Conservation (phyloP, 2,888 invertebrate species). For the Lumbricus terrestris region DNA sequence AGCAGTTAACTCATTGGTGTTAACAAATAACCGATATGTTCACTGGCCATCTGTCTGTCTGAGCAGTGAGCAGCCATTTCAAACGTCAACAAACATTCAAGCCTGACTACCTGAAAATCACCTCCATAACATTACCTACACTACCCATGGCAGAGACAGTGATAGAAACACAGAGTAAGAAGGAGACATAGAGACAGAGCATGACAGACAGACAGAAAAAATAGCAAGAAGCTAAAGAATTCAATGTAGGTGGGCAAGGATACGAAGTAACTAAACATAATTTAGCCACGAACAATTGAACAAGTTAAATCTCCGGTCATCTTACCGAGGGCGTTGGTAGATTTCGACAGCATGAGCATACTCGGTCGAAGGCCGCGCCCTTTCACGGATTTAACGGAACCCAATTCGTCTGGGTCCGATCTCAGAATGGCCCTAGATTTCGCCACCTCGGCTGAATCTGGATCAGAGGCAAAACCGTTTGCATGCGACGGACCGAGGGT, state of each 20-base stretch:
- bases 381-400: background rate
- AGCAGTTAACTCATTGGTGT: too few species aligned
- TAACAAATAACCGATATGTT: too few species aligned
- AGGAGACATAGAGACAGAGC: background rate
- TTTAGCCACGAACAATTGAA: background rate
- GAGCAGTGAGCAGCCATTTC: too few species aligned
- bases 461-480: background rate
- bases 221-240: background rate
- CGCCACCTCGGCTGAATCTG: background rate
- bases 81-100: too few species aligned
- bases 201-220: background rate
- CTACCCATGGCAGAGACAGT: too few species aligned
- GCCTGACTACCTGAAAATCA: too few species aligned
- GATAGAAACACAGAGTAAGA: too few species aligned
- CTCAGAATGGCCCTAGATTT: background rate
- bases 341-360: constrained; percentile 9
- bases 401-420: background rate
- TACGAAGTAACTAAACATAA: background rate
- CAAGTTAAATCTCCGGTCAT: background rate
- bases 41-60: too few species aligned
- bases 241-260: background rate
- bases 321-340: background rate
- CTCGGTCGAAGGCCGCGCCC: background rate
- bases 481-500: background rate
- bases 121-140: too few species aligned